These are phyloP conservation scores for Balearica regulorum DNA, from an alignment of 2,797 vertebrate genomes.

Conservation along the genomic window DNA sequence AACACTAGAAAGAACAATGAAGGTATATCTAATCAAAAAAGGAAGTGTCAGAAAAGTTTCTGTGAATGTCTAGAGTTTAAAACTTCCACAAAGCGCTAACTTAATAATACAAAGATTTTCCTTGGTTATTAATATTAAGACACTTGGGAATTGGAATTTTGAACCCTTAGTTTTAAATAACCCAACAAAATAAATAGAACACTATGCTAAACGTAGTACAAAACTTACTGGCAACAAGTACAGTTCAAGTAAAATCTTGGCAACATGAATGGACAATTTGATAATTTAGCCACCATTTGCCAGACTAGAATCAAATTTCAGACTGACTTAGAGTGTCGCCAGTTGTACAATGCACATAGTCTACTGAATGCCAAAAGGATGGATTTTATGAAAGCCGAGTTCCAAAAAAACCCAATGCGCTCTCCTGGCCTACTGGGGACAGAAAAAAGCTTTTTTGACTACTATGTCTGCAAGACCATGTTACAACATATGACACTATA, in stretches of 20 bases:
- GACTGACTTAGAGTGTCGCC: not conserved
- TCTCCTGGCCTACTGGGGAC: not conserved
- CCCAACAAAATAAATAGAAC: not conserved
- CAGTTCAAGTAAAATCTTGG: not conserved
- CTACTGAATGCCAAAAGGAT: not conserved
- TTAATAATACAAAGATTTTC: not conserved
- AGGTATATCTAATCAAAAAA: not conserved
- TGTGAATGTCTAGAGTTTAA: not conserved
- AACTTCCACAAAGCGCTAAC: not conserved
- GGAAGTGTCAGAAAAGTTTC: not conserved
- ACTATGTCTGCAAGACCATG: not conserved
- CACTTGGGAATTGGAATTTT: not conserved
- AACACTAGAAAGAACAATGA: not conserved
- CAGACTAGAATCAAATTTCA: not conserved
- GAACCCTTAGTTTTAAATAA: not conserved
- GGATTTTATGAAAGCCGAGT: not conserved
- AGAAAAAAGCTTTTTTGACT: not conserved
- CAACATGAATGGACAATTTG: not conserved
- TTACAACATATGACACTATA: not conserved
- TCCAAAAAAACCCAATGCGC: not conserved
- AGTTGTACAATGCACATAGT: not conserved
- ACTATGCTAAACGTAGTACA: not conserved
- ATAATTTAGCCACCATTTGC: not conserved
- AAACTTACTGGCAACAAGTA: not conserved
- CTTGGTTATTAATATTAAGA: not conserved